Evolutionary conservation across 2,888 invertebrate genomes (phyloP).

Genomic region (Amiota minor): DNA sequence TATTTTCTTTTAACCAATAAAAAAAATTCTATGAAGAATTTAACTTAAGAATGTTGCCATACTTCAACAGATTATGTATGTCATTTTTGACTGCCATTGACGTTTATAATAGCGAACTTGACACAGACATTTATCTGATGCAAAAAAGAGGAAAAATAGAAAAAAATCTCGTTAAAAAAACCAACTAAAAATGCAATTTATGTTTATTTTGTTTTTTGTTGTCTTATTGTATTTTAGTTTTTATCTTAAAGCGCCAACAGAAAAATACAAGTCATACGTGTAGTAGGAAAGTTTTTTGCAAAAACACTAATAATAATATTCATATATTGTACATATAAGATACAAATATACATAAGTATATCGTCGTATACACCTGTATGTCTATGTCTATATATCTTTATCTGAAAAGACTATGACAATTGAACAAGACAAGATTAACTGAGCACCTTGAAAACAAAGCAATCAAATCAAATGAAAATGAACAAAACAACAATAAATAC

Average conservation of each 20-base stretch:
- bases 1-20: no score
- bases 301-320: background rate
- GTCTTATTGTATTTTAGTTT: no score
- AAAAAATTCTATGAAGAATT: no score
- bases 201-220: no score
- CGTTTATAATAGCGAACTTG: background rate
- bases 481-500: background rate
- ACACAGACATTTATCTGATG: background rate
- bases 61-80: no score
- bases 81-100: constrained; percentile 22
- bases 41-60: no score
- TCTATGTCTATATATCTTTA: no score
- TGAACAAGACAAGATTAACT: background rate
- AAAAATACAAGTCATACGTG: constrained; percentile 45
- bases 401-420: background rate
- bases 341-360: background rate
- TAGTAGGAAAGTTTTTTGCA: constrained; percentile 3
- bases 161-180: background rate
- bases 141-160: background rate
- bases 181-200: no score
- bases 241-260: no score
- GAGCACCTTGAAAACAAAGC: constrained; percentile 15
- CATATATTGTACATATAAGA: constrained; percentile 14
- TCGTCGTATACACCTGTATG: background rate
- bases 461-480: background rate